Evolutionary conservation across 2,797 vertebrate species (phyloP).

Genomic region (Staurois parvus): DNA sequence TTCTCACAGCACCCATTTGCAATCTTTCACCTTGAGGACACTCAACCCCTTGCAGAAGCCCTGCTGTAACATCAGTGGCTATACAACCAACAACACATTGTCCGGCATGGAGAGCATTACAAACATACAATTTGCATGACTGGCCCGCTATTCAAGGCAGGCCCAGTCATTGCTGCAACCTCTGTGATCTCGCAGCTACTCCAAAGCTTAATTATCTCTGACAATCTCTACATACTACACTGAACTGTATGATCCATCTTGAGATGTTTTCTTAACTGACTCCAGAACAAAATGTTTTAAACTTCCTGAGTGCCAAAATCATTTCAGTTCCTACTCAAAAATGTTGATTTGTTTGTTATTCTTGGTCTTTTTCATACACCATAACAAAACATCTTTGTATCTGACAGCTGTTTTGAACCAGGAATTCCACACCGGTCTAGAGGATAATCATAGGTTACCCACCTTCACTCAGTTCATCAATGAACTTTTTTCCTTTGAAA

Average conservation of each 20-base stretch:
- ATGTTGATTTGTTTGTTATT: constrained; percentile 40
- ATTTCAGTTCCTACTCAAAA: constrained; percentile 23
- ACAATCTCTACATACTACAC: neutral
- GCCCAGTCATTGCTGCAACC: too few species aligned
- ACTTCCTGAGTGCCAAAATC: constrained; percentile 18
- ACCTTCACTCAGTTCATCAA: constrained; percentile 21
- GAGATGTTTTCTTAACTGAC: constrained; percentile 9
- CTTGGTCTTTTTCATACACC: constrained; percentile 20
- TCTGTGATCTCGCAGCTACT: too few species aligned
- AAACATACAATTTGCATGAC: too few species aligned
- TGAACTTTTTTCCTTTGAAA: constrained; percentile 59
- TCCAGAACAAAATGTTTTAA: constrained; percentile 15
- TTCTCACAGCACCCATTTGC: too few species aligned
- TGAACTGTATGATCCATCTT: constrained; percentile 6
- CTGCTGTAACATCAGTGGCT: too few species aligned
- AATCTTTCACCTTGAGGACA: too few species aligned
- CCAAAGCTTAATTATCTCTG: too few species aligned
- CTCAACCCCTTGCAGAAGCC: too few species aligned
- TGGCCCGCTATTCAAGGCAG: too few species aligned
- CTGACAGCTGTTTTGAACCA: constrained; percentile 29
- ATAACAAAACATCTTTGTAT: constrained; percentile 40
- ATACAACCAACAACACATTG: too few species aligned
- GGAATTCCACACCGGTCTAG: neutral
- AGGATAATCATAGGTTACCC: constrained; percentile 15
- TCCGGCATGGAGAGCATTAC: too few species aligned